A percentile compares a stretch with the other conserved stretches of the same genome.
These are phyloP conservation scores for Proctacanthus coquilletti DNA, from an alignment of 1,140 invertebrate genomes.

Conservation along the genomic window DNA sequence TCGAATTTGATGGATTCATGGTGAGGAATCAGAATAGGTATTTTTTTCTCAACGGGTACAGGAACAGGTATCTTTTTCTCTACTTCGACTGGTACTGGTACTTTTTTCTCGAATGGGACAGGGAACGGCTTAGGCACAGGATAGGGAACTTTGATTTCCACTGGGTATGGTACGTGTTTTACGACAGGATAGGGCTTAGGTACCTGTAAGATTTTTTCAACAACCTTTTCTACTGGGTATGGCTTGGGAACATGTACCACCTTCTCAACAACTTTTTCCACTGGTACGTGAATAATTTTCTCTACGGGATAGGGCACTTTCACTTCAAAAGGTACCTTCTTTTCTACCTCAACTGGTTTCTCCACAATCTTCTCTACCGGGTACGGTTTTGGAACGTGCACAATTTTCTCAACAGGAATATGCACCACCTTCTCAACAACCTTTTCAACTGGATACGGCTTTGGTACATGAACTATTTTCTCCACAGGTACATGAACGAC, in stretches of 20 bases:
- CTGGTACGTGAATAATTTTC: slow-evolving; percentile 33
- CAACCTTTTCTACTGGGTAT: slow-evolving; percentile 22
- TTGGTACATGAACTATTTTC: slow-evolving; percentile 18
- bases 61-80: slow-evolving; percentile 25
- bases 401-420: slow-evolving; percentile 32
- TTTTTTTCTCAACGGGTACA: slow-evolving; percentile 33
- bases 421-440: slow-evolving; percentile 38
- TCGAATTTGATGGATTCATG: slow-evolving; percentile 11
- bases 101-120: slow-evolving; percentile 36
- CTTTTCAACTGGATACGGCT: slow-evolving; percentile 22
- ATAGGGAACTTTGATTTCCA: slow-evolving; percentile 42
- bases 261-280: slow-evolving; percentile 31
- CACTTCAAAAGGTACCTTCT: slow-evolving; percentile 39
- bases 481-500: slow-evolving; percentile 26
- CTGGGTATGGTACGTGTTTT: slow-evolving; percentile 22
- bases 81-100: slow-evolving; percentile 34
- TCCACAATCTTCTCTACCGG: slow-evolving; percentile 20
- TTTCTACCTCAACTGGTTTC: slow-evolving; percentile 29
- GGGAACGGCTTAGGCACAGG: slow-evolving; percentile 36
- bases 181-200: slow-evolving; percentile 18
- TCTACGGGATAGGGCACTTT: slow-evolving; percentile 36
- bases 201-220: slow-evolving; percentile 30
- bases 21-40: slow-evolving; percentile 24
- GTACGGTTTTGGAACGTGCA: slow-evolving; percentile 14
- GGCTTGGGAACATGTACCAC: slow-evolving; percentile 41